Conservation (phyloP, 2,888 invertebrate genomes). For the Ophioninae sp. region DNA sequence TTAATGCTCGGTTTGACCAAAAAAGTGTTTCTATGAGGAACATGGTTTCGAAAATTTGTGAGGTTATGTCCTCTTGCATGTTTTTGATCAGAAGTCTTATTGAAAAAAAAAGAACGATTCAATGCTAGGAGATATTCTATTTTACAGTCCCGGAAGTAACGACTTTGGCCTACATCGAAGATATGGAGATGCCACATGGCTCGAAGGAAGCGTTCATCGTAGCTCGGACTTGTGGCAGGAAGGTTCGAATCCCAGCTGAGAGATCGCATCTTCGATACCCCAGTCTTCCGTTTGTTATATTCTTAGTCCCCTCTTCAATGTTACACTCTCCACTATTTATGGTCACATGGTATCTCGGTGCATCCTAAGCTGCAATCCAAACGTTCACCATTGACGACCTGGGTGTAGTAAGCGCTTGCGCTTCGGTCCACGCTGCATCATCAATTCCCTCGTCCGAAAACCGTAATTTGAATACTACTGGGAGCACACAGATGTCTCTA, state of each 20-base stretch:
- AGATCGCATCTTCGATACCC: slow-evolving; percentile 18
- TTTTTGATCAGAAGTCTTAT: too few species aligned
- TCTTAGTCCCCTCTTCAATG: slow-evolving; percentile 3
- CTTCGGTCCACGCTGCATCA: slow-evolving; percentile 6
- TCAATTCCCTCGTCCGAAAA: not conserved
- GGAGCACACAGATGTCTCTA: slow-evolving; percentile 23
- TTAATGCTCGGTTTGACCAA: too few species aligned
- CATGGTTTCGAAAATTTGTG: too few species aligned
- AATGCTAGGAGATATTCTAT: too few species aligned
- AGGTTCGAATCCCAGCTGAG: slow-evolving; percentile 13
- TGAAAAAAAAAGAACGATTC: too few species aligned
- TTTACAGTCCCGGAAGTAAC: too few species aligned
- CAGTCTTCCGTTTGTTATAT: not conserved
- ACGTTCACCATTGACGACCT: slow-evolving; percentile 12
- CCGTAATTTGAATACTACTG: not conserved
- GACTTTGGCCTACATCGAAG: too few species aligned
- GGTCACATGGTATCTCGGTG: slow-evolving; percentile 7
- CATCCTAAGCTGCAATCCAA: slow-evolving; percentile 18
- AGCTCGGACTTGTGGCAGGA: slow-evolving; percentile 11
- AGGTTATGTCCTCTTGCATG: too few species aligned
- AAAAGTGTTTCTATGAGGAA: too few species aligned
- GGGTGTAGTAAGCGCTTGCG: slow-evolving; percentile 8
- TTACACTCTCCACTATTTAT: slow-evolving; percentile 12
- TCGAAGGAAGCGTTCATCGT: not conserved
- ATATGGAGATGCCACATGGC: too few species aligned